phyloP scores from a whole-genome alignment of 2,888 invertebrate species.

The Pinctada fucata region DNA sequence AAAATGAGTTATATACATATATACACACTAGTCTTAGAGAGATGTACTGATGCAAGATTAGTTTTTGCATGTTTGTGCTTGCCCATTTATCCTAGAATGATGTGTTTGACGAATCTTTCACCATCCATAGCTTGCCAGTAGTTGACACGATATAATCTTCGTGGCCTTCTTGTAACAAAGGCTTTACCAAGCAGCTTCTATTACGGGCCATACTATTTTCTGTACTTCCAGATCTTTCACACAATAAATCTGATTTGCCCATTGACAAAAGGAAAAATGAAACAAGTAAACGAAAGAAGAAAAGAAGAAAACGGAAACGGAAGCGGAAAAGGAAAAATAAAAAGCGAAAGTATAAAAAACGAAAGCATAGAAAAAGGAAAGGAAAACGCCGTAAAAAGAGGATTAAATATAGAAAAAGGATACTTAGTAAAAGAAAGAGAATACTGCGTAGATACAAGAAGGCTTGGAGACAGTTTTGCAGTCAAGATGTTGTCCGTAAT shows the following conservation, averaged over 20 bases:
- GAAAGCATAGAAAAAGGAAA: conserved; percentile 11
- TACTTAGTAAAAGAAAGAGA: conserved; percentile 40
- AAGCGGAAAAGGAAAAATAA: conserved; percentile 30
- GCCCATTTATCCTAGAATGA: too few species aligned
- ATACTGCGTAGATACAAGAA: conserved; percentile 37
- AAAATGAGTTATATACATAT: too few species aligned
- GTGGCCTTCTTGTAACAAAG: too few species aligned
- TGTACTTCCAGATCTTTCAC: conserved; percentile 45
- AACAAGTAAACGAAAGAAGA: conserved; percentile 36
- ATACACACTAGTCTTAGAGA: too few species aligned
- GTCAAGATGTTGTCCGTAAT: conserved; percentile 42
- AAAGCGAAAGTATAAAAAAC: conserved; percentile 14
- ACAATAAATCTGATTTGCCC: conserved; percentile 45
- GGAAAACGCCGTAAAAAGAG: conserved; percentile 30
- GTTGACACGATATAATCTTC: too few species aligned
- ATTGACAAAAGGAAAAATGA: conserved; percentile 41
- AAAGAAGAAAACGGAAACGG: conserved; percentile 35
- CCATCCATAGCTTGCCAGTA: too few species aligned
- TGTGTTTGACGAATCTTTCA: too few species aligned
- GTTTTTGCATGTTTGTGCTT: too few species aligned
- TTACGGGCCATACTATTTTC: background rate
- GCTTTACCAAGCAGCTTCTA: too few species aligned
- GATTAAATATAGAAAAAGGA: conserved; percentile 36
- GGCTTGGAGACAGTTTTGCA: conserved; percentile 46
- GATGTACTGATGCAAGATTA: too few species aligned